Base-by-base conservation (phyloP, 2,888 invertebrate genomes). In the Heliconius ismenius region DNA sequence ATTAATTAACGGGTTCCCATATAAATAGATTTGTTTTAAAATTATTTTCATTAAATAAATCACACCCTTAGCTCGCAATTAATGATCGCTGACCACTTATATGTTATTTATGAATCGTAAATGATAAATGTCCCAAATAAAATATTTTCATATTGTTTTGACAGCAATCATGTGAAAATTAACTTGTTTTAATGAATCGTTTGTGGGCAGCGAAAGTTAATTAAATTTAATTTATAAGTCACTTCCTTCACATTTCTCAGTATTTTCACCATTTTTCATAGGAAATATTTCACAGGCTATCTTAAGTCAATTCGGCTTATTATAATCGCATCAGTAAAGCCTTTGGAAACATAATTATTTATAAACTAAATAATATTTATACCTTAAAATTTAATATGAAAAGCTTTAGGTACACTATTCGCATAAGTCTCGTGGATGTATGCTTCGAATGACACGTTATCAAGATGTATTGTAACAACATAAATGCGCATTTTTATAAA, bases 401-500 rank as follows among this genome's bases (percentile, higher is more conserved):
- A 77, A 77, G 78, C 77, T 78, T 58, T 80, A 79, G 79, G 73
- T 89, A 88, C 85, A 85, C 86, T 86, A 86, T 79, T 82, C 80
- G 82, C 82, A 82, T 80, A 76, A 81, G 82, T 82, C 76, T 82
- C 79, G 79, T 86, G 84, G 81, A 84, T 84, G 85, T 86, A 85
- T 89, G 91, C 89, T 91, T 91, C 85, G 84, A 86, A 86, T 85
- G 81, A 83, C 80, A 82, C 85, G 84, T 86, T 85, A 83, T 83
- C 78, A 69, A 76, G 32, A 74, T 84, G 82, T 77, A 74, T 83
- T 84, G 83, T 85, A 84, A 84, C 83, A 84, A 83, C 76, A 64
- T 84, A 84, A 85, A 87, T 87, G 85, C 87, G 91, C 92, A 90
- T 92, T 93, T 92, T 90, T 90, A 88, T 89, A 89, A 90, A 88